A percentile compares a stretch with the other conserved stretches of the same genome.
Conservation (phyloP, 2,797 vertebrate genomes). For the Hydrocynus forskahlii region DNA sequence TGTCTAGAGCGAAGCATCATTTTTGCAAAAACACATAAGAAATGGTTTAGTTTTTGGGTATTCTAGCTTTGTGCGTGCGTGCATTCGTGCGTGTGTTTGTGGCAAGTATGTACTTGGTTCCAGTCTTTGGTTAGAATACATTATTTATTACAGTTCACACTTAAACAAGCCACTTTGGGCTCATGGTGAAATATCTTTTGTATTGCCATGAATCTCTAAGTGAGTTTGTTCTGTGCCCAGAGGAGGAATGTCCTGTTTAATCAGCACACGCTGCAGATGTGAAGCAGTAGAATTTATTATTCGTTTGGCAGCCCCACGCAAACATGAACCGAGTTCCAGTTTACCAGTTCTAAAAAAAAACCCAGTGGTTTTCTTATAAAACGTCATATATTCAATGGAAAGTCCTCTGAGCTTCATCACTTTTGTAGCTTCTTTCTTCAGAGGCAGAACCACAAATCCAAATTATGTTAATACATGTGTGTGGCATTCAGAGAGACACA, state of each 20-base stretch:
- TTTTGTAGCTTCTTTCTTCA: not conserved
- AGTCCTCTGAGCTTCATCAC: not conserved
- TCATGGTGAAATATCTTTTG: not conserved
- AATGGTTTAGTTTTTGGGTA: not conserved
- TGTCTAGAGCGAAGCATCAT: not conserved
- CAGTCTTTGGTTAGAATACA: not conserved
- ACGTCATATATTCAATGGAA: not conserved
- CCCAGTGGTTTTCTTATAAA: not conserved
- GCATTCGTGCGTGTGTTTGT: not conserved
- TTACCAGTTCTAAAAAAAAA: no score
- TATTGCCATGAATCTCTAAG: not conserved
- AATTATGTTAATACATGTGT: not conserved
- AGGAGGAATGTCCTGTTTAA: constrained; percentile 19
- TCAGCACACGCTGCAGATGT: constrained; percentile 15
- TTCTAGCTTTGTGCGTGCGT: not conserved
- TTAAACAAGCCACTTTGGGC: not conserved
- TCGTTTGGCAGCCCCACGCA: not conserved
- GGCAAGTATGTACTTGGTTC: not conserved
- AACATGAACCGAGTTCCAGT: not conserved
- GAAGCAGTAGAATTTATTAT: constrained; percentile 19
- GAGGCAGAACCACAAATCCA: not conserved
- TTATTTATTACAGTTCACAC: constrained; percentile 23
- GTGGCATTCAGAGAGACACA: not conserved
- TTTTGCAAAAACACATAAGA: not conserved
- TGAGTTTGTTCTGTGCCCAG: not conserved